These are phyloP conservation scores for Drosophila pseudotakahashii DNA, from an alignment of 2,888 invertebrate species.

Conservation along the genomic window DNA sequence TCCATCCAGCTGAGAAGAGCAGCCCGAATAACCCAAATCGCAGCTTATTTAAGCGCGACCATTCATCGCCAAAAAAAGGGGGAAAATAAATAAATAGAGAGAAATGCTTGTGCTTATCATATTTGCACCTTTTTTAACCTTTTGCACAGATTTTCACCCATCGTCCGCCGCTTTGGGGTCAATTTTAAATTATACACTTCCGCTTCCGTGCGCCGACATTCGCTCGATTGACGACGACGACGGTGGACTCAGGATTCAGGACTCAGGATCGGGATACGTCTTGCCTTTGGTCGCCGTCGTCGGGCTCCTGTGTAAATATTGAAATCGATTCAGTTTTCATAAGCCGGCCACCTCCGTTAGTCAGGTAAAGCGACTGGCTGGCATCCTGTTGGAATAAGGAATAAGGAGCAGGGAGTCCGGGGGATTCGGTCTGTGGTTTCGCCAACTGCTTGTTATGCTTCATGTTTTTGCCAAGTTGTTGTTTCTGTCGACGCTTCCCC, in stretches of 20 bases:
- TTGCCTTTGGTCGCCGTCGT: conserved; percentile 9
- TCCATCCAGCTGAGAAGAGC: conserved; percentile 1
- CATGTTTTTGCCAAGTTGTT: conserved; percentile 73
- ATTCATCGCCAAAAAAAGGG: conserved; percentile 5
- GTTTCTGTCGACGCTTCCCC: conserved; percentile 13
- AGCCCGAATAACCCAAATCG: conserved; percentile 39
- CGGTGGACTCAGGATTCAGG: background rate
- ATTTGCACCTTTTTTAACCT: conserved; percentile 62
- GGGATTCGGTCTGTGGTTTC: conserved; percentile 52
- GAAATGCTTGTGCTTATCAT: conserved; percentile 56
- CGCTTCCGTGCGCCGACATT: conserved; percentile 69
- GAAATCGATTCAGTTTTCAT: conserved; percentile 77
- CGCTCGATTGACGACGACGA: conserved; percentile 72
- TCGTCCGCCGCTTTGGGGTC: conserved; percentile 53
- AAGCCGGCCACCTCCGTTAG: conserved; percentile 43
- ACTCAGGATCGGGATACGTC: conserved; percentile 3
- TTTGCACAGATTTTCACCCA: conserved; percentile 25
- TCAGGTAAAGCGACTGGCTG: conserved; percentile 22
- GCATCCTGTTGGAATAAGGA: conserved; percentile 26
- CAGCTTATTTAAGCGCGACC: conserved; percentile 43
- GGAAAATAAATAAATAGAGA: background rate
- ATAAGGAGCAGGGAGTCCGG: background rate
- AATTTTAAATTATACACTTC: conserved; percentile 80
- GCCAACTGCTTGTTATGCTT: conserved; percentile 65
- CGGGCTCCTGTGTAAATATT: conserved; percentile 70